Evolutionary conservation across 1,140 invertebrate species (phyloP).

Genomic region (Panagrolaimus sp.): DNA sequence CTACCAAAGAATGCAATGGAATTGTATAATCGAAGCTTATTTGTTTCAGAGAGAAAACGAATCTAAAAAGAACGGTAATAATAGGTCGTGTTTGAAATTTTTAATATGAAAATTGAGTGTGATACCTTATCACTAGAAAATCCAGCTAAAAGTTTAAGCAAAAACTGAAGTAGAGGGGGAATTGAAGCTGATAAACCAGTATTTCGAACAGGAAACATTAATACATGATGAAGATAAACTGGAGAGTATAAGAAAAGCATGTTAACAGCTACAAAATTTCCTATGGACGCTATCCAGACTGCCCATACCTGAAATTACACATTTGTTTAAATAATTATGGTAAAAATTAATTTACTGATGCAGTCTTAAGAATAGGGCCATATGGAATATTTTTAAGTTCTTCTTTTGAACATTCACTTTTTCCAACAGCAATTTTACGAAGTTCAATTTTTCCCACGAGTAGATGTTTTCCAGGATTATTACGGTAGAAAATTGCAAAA

Average conservation of each 20-base stretch:
- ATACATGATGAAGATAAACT: constrained; percentile 25
- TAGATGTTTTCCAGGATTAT: constrained; percentile 38
- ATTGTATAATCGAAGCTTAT: constrained; percentile 27
- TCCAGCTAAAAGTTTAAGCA: constrained; percentile 28
- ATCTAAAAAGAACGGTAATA: constrained; percentile 12
- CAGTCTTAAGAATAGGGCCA: constrained; percentile 31
- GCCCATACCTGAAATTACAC: background rate
- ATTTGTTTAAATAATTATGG: too few relatives aligned
- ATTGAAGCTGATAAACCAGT: constrained; percentile 31
- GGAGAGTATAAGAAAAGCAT: constrained; percentile 31
- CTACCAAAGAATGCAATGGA: constrained; percentile 18
- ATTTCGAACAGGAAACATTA: constrained; percentile 26
- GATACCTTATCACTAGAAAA: constrained; percentile 33
- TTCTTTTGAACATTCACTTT: constrained; percentile 23
- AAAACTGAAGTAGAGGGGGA: constrained; percentile 27
- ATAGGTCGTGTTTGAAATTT: background rate
- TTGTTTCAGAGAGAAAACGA: constrained; percentile 21
- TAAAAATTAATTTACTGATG: constrained; percentile 16
- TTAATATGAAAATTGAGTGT: background rate
- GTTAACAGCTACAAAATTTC: constrained; percentile 32
- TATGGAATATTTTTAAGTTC: constrained; percentile 32
- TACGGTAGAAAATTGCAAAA: constrained; percentile 35
- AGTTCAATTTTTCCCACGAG: constrained; percentile 32
- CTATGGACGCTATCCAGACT: too few relatives aligned
- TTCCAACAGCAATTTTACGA: constrained; percentile 29